Conservation (phyloP, 1,140 invertebrate genomes). For the Drosophila kepulauana region DNA sequence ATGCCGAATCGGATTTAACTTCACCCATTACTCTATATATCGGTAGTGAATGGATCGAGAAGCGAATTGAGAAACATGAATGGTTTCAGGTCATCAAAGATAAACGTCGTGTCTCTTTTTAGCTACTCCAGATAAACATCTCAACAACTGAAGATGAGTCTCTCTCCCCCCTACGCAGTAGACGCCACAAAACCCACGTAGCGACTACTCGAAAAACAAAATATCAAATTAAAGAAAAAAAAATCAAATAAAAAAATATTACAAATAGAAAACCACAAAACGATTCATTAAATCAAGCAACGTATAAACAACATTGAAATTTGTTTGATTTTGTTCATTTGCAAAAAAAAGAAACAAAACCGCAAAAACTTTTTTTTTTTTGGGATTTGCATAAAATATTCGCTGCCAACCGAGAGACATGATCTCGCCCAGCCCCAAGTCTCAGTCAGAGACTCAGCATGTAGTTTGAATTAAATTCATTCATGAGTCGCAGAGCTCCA, state of each 20-base stretch:
- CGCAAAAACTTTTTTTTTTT: constrained; percentile 57
- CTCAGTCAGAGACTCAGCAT: constrained; percentile 18
- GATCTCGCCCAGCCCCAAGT: constrained; percentile 39
- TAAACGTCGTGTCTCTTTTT: constrained; percentile 29
- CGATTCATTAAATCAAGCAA: constrained; percentile 45
- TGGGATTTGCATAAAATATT: constrained; percentile 70
- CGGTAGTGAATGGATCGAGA: constrained; percentile 18
- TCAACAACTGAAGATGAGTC: constrained; percentile 9
- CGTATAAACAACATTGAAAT: constrained; percentile 64
- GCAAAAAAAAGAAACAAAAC: constrained; percentile 35
- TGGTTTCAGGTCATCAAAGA: constrained; percentile 33
- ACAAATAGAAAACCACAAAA: constrained; percentile 57
- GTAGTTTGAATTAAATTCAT: constrained; percentile 66
- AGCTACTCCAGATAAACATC: constrained; percentile 31
- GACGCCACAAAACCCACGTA: constrained; percentile 46
- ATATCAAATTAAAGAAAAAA: background rate
- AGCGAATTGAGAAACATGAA: constrained; percentile 10
- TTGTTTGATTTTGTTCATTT: constrained; percentile 54
- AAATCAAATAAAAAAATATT: constrained; percentile 19
- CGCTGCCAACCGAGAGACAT: constrained; percentile 34
- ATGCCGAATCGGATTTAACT: constrained; percentile 3
- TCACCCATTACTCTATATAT: constrained; percentile 10
- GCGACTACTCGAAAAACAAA: constrained; percentile 2
- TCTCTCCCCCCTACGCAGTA: constrained; percentile 44
- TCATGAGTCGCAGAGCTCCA: constrained; percentile 64